phyloP scores from a whole-genome alignment of 1,140 invertebrate species.

The Tribolium castaneum region DNA sequence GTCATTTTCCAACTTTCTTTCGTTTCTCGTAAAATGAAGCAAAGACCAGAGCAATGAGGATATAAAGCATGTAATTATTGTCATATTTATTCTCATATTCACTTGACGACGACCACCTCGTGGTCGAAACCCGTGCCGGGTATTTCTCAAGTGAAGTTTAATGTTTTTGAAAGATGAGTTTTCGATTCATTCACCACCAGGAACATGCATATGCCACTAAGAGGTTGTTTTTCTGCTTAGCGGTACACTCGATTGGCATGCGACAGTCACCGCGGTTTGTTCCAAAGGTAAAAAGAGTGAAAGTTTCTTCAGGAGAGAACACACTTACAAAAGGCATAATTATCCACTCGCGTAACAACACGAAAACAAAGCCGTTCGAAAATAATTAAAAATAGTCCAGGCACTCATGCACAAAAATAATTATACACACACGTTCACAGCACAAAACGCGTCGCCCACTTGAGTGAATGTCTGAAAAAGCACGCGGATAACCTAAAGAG shows the following conservation, averaged over 20 bases:
- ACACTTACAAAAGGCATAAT: conserved; percentile 35
- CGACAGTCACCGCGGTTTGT: neutral
- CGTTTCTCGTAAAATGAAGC: too few relatives aligned
- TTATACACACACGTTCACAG: conserved; percentile 27
- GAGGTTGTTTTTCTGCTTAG: neutral
- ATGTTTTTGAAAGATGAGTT: too few relatives aligned
- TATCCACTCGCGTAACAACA: conserved; percentile 24
- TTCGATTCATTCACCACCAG: too few relatives aligned
- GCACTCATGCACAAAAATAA: conserved; percentile 32
- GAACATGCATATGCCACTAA: neutral
- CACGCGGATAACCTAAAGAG: conserved; percentile 24
- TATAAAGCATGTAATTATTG: too few relatives aligned
- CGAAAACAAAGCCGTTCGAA: conserved; percentile 32
- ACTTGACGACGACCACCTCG: too few relatives aligned
- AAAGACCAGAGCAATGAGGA: too few relatives aligned
- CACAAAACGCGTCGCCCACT: conserved; percentile 35
- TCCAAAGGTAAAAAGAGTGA: neutral
- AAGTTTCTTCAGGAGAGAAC: neutral
- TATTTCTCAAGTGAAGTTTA: too few relatives aligned
- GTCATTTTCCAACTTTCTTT: too few relatives aligned
- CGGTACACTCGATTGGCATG: neutral
- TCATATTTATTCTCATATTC: too few relatives aligned
- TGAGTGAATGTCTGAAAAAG: conserved; percentile 12
- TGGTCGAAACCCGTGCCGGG: too few relatives aligned
- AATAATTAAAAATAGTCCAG: conserved; percentile 26